Base-by-base conservation (phyloP, 2,888 invertebrate species). In the Idaea biselata region DNA sequence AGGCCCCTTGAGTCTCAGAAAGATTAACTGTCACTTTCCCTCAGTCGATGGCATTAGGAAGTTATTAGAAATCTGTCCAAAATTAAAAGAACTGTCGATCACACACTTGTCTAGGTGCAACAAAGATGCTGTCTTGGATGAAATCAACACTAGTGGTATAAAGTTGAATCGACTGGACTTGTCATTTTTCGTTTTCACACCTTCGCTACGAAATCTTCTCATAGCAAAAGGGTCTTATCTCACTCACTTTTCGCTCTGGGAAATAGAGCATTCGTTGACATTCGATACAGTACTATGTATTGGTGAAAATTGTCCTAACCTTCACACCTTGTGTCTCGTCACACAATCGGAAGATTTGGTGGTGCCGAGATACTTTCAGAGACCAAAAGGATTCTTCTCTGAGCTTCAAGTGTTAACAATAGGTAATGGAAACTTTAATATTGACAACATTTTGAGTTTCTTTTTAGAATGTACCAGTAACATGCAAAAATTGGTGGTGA, bases 1-100 rank as follows among this genome's bases (percentile, higher is more conserved):
- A 61, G 89, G 88, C 16, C 91, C 92, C 0, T 78, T 93, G 25
- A 84, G 84, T 78, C 83, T 93, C 44, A 81, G 81, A 58, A 93
- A 91, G 80, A 87, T 92, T 0, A 92, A 91, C 64, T 89, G 88
- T 68, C 92, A 93, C 72, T 93, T 89, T 71, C 89, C 88, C 44
- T 89, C 92, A 33, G 88, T 87, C 7, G 86, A 86, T 16, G 88
- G 91, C 63, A 87, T 93, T 66, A 83, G 77, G 58, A 90, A 89
- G 60, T 78, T 93, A 60, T 80, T 90, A 1, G 87, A 83, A 73
- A 88, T 93, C 61, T 93, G 93, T 72, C 93, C 93, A 0, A 79
- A 78, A 63, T 73, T 93, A 32, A 83, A 77, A 63, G 92, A 93
- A 72, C 70, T 93, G 17, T 89, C 89, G 1, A 82, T 93, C 6